Conservation (phyloP, 1,140 invertebrate genomes). For the Hirudo medicinalis region DNA sequence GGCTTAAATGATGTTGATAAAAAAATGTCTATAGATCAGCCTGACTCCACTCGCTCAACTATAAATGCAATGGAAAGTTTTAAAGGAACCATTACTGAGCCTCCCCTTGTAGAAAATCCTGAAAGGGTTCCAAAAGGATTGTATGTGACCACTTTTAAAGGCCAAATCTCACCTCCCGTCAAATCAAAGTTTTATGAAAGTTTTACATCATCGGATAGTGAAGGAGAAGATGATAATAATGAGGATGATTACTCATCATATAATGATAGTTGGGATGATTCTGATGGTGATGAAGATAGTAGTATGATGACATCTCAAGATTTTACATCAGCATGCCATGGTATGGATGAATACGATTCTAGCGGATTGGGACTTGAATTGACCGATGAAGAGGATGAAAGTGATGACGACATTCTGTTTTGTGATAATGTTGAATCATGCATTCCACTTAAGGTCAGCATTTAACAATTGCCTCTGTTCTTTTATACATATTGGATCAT, state of each 20-base stretch:
- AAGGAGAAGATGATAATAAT: conserved; percentile 10
- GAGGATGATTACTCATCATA: neutral
- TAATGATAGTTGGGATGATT: conserved; percentile 8
- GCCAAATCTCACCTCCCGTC: too few species aligned
- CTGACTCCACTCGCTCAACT: too few species aligned
- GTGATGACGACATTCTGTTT: neutral
- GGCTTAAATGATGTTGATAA: too few species aligned
- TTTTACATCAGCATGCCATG: neutral
- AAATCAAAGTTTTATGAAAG: conserved; percentile 1
- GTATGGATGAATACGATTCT: neutral
- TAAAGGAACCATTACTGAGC: too few species aligned
- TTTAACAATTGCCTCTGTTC: neutral
- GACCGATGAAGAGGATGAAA: neutral
- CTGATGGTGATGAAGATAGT: conserved; percentile 2
- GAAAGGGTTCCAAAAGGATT: too few species aligned
- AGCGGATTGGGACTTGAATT: neutral
- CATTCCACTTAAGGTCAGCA: too few species aligned
- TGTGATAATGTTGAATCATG: neutral
- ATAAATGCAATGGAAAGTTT: too few species aligned
- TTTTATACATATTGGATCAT: neutral
- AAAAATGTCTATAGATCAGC: too few species aligned
- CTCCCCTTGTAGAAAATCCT: too few species aligned
- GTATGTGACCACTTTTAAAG: too few species aligned
- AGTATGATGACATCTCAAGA: neutral
- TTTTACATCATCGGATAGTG: neutral